A percentile compares a stretch with the other conserved stretches of the same genome.
Evolutionary conservation across 2,888 invertebrate genomes (phyloP).

Genomic region (Poecilobothrus nobilitatus): DNA sequence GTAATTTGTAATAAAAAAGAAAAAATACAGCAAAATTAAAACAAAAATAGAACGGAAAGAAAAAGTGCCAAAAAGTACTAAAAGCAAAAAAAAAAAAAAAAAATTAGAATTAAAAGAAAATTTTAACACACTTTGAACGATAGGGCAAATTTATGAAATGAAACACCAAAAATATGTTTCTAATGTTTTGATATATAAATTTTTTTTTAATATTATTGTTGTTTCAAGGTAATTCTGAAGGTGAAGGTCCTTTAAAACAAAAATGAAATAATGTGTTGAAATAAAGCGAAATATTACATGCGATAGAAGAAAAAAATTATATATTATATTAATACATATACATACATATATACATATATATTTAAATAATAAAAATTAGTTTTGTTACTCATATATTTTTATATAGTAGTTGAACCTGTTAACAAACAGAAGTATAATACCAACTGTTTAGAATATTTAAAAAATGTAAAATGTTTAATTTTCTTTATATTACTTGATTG

Average conservation of each 20-base stretch:
- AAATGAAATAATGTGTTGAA: not conserved
- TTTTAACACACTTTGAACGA: not conserved
- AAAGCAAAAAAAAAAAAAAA: not conserved
- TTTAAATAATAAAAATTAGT: too few species aligned
- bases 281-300: not conserved
- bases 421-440: too few species aligned
- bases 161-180: not conserved
- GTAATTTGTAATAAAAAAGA: not conserved
- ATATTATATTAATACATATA: too few species aligned
- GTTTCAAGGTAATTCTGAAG: not conserved
- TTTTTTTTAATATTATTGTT: not conserved
- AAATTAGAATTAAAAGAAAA: not conserved
- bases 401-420: too few species aligned
- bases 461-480: too few species aligned
- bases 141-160: not conserved
- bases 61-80: conserved; percentile 2
- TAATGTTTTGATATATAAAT: too few species aligned
- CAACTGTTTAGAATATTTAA: too few species aligned
- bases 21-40: not conserved
- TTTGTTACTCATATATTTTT: too few species aligned
- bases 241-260: not conserved
- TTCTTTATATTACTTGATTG: too few species aligned
- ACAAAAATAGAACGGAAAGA: not conserved
- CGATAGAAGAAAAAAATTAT: not conserved
- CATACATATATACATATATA: too few species aligned